phyloP scores from a whole-genome alignment of 1,140 invertebrate species.

The Theocolax elegans region DNA sequence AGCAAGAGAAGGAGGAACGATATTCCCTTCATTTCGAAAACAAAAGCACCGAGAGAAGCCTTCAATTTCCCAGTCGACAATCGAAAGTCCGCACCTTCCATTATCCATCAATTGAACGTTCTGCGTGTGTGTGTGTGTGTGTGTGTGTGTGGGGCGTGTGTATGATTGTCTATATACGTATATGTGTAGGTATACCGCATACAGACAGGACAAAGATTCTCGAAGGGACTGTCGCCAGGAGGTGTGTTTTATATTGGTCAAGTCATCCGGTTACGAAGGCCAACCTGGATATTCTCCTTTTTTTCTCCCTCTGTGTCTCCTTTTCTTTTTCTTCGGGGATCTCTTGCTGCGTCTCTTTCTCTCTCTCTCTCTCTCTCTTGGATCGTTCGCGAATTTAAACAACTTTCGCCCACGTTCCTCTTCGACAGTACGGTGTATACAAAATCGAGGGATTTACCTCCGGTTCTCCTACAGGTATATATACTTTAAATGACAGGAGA shows the following conservation, averaged over 20 bases:
- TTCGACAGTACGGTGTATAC: background rate
- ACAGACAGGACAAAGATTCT: conserved; percentile 6
- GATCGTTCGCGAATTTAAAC: background rate
- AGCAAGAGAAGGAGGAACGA: too few species aligned
- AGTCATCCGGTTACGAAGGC: conserved; percentile 42
- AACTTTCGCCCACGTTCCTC: background rate
- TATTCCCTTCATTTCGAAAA: background rate
- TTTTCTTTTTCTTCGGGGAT: background rate
- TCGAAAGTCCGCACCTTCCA: background rate
- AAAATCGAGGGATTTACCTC: too few species aligned
- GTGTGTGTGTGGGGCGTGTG: too few species aligned
- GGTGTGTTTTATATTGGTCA: conserved; percentile 20
- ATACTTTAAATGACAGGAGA: too few species aligned
- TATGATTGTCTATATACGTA: too few species aligned
- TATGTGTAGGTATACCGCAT: background rate
- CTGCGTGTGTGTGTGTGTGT: too few species aligned
- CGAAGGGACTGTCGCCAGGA: conserved; percentile 9
- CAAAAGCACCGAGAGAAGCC: background rate
- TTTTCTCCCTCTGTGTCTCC: background rate
- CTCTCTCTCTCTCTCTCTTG: background rate
- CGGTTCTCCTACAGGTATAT: too few species aligned
- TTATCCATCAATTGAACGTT: background rate
- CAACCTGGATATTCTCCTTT: conserved; percentile 11
- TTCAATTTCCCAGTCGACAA: conserved; percentile 3
- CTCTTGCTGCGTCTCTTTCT: background rate